phyloP scores from a whole-genome alignment of 2,113 vertebrate species.

The Eclectus roratus region DNA sequence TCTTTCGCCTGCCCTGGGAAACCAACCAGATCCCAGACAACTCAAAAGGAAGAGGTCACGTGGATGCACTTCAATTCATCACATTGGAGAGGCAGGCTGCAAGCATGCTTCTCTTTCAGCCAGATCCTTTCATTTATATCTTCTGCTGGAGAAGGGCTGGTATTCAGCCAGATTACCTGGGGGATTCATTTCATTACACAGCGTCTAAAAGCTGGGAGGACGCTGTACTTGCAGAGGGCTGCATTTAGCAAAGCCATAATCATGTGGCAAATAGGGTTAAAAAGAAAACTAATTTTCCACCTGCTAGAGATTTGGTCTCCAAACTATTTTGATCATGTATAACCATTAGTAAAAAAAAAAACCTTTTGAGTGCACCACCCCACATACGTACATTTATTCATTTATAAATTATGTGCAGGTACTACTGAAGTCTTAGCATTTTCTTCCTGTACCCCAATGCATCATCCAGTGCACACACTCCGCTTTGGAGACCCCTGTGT shows the following conservation, averaged over 20 bases:
- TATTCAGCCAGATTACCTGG: neutral
- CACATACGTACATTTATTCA: neutral
- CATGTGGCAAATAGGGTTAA: neutral
- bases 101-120: neutral
- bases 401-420: neutral
- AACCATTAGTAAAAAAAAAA: neutral
- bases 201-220: neutral
- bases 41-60: neutral
- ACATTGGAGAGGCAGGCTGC: neutral
- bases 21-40: neutral
- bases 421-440: neutral
- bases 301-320: neutral
- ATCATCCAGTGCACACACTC: accelerated
- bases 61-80: neutral
- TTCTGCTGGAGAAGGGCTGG: neutral
- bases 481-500: neutral
- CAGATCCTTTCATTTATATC: neutral
- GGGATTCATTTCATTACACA: neutral
- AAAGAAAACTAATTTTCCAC: neutral
- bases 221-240: neutral
- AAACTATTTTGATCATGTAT: neutral
- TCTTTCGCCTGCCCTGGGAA: neutral
- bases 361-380: accelerated
- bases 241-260: neutral
- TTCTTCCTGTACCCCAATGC: neutral